phyloP scores from a whole-genome alignment of 2,113 vertebrate genomes.

The Aldabrachelys gigantea region DNA sequence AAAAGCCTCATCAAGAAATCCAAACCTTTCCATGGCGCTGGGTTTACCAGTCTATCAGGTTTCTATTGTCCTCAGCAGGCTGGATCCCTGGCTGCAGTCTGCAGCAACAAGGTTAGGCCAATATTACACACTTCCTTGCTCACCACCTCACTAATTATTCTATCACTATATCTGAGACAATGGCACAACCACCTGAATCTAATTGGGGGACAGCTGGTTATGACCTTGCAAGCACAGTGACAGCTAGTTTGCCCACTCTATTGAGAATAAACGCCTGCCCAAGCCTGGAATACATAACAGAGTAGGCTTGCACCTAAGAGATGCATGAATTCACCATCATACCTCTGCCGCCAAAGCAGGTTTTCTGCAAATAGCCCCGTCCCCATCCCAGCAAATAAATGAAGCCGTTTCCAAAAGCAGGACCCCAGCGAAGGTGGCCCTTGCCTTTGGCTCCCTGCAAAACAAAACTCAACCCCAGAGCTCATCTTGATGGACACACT shows the following conservation, averaged over 20 bases:
- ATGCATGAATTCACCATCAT: background rate
- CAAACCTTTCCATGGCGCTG: background rate
- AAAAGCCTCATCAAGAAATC: fast-evolving
- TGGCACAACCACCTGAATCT: background rate
- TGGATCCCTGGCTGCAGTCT: background rate
- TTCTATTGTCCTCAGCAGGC: fast-evolving
- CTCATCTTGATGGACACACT: background rate
- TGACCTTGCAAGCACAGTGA: background rate
- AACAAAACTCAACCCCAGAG: background rate
- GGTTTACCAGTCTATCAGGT: background rate
- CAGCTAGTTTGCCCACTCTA: background rate
- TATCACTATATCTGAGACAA: background rate
- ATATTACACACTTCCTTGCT: background rate
- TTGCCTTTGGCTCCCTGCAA: background rate
- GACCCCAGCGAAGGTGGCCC: background rate
- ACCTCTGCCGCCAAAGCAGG: background rate
- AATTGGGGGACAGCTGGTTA: background rate
- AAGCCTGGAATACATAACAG: background rate
- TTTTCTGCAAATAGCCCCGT: background rate
- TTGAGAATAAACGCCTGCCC: background rate
- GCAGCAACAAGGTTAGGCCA: background rate
- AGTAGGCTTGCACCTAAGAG: fast-evolving
- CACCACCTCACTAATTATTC: constrained; percentile 20
- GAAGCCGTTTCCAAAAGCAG: background rate
- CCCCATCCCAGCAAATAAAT: background rate